Base-by-base conservation (phyloP, 2,797 vertebrate species). In the Triplophysa bombifrons region DNA sequence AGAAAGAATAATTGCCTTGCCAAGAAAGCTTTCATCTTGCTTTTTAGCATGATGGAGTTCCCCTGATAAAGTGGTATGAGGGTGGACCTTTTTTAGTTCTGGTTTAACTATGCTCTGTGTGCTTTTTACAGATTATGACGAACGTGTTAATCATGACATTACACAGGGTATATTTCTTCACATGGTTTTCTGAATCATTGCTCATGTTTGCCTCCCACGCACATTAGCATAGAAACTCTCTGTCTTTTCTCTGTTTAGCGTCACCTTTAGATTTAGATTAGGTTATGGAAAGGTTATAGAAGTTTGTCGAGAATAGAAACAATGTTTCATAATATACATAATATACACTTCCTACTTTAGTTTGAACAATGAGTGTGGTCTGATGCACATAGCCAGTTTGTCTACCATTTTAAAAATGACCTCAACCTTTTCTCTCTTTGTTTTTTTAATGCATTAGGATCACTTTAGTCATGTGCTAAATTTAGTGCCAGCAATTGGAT, bases 141-240 rank as follows among this genome's bases (percentile, higher is more conserved):
- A 51, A 48, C 58, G 20, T 50, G 65, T 77, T 50, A 34, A 51
- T 56, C 67, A 41, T 48, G 64, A 50, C 41, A 38, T 87, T 85
- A 83, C 72, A 84, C 79, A 72, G 51, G 64, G 82, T 34, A 76
- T 83, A 80, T 84, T 83, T 58, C 74, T 80, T 84, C 56, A 56
- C 85, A 83, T 80, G 79, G 73, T 75, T 66, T 75, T 56, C 63
- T 70, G 74, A 84, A 77, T 86, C 65, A 22, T 76, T 76, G 67
- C 14, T 83, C 22, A 70, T 72, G 71, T 38, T 65, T 17, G 64
- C 65, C 53, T 60, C 38, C 79, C 60, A 11, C 60, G 20, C 48
- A 69, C 76, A 71, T 71, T 48, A 20, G 19, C 56, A 74, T 66
- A 27, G 44, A 74, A 44, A 7, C 12, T 48, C 12, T 14, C 14